Evolutionary conservation across 1,140 invertebrate species (phyloP), one percentile per base, ranked within the genome.

Genomic region (Papilio glaucus): DNA sequence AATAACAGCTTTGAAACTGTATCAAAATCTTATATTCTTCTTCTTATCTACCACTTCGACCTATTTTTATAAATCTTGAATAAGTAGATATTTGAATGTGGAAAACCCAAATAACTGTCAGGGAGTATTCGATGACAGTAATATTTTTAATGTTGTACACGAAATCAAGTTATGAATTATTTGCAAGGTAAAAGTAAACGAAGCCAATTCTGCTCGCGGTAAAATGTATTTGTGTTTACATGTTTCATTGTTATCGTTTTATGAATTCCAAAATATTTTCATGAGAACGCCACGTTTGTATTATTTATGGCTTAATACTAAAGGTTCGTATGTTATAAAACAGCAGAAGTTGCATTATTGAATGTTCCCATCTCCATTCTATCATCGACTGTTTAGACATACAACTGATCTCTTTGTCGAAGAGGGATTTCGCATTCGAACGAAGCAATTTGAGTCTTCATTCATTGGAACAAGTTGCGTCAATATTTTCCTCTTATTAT

Each of bases 181-280:
- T 65, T 41, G 37, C 62, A 69, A 68, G 15, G 42, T 33, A 69
- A 69, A 68, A 69, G 67, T 69, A 69, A 69, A 69, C 42, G 42
- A 69, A 69, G 33, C 42, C 67, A 33, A 49, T 69, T 49, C 26
- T 15, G 13, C 45, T 49, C 67, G 38, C 65, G 24, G 41, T 37
- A 69, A 33, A 69, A 69, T 53, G 67, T 57, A 69, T 29, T 53
- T 69, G 24, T 68, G 45, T 69, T 69, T 21, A 53, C 42, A 18
- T 29, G 45, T 18, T 69, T 69, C 67, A 69, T 38, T 69, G 42
- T 53, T 49, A 69, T 26, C 29, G 67, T 69, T 57, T 57, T 69
- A 33, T 53, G 67, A 69, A 69, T 69, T 53, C 53, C 67, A 69
- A 49, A 69, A 69, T 53, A 69, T 53, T 69, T 69, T 49, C 67